Base-by-base conservation (phyloP, 1,140 invertebrate species). In the Drosophila grimshawi region DNA sequence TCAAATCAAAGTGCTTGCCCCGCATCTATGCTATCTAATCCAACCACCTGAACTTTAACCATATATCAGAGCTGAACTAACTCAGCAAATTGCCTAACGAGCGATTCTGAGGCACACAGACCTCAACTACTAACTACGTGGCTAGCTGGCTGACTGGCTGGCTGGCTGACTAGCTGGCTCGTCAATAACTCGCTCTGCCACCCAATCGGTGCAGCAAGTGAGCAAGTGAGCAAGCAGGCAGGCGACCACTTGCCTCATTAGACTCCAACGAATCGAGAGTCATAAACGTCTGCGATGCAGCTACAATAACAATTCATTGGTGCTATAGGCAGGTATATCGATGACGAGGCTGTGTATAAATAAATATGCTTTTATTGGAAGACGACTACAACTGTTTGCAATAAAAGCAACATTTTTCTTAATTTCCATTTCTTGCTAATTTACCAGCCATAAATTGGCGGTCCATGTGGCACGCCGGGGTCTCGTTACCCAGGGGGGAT, bases 391-490 rank as follows among this genome's bases (percentile, higher is more conserved):
- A 89, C 83, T 89, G 85, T 88, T 88, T 88, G 83, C 85, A 88
- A 88, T 88, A 88, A 88, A 88, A 88, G 83, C 83, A 88, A 89
- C 80, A 88, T 88, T 88, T 88, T 89, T 88, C 83, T 88, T 89
- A 89, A 88, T 88, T 88, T 88, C 85, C 80, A 89, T 88, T 89
- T 89, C 80, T 88, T 88, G 85, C 80, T 88, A 89, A 88, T 88
- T 88, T 88, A 88, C 80, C 85, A 78, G 80, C 85, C 73, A 89
- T 88, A 88, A 89, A 88, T 88, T 88, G 77, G 49, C 65, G 70
- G 77, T 78, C 69, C 79, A 69, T 78, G 60, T 78, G 76, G 76
- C 64, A 65, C 56, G 66, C 33, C 33, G 52, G 65, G 43, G 55
- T 60, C 70, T 73, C 57, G 65, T 74, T 74, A 77, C 76, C 66